These are phyloP conservation scores for Monomorium pharaonis DNA, from an alignment of 1,140 invertebrate species.

Conservation along the genomic window DNA sequence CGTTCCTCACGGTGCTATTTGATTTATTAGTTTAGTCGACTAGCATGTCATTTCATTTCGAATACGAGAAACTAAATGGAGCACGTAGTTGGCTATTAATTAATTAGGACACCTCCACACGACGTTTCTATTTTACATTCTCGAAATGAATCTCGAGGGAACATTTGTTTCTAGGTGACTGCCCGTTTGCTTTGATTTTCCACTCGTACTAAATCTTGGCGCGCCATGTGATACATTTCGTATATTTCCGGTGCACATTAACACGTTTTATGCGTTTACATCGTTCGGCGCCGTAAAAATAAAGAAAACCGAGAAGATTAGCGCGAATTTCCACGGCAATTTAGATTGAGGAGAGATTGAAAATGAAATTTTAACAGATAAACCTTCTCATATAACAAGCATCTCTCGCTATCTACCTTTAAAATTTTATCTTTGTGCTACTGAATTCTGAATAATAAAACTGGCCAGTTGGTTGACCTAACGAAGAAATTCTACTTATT, in stretches of 20 bases:
- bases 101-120: not conserved
- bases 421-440: not conserved
- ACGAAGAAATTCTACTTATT: too few relatives aligned
- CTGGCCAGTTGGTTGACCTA: too few relatives aligned
- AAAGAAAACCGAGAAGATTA: not conserved
- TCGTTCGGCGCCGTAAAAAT: not conserved
- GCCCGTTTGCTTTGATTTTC: constrained; percentile 42
- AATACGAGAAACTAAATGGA: not conserved
- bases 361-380: not conserved
- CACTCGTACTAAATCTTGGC: not conserved
- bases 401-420: not conserved
- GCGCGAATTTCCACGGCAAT: not conserved
- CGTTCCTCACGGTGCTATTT: not conserved
- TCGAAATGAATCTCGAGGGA: not conserved
- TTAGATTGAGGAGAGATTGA: not conserved
- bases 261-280: not conserved
- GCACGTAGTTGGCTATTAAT: not conserved
- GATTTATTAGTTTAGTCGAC: not conserved
- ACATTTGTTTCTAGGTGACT: constrained; percentile 14
- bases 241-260: constrained; percentile 24
- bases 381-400: not conserved
- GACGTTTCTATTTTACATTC: constrained; percentile 12
- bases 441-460: too few relatives aligned
- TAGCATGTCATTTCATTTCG: not conserved
- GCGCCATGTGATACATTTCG: constrained; percentile 3